Evolutionary conservation across 1,140 invertebrate genomes (phyloP), one percentile per base, ranked within the genome.

Genomic region (Drosophila repleta): DNA sequence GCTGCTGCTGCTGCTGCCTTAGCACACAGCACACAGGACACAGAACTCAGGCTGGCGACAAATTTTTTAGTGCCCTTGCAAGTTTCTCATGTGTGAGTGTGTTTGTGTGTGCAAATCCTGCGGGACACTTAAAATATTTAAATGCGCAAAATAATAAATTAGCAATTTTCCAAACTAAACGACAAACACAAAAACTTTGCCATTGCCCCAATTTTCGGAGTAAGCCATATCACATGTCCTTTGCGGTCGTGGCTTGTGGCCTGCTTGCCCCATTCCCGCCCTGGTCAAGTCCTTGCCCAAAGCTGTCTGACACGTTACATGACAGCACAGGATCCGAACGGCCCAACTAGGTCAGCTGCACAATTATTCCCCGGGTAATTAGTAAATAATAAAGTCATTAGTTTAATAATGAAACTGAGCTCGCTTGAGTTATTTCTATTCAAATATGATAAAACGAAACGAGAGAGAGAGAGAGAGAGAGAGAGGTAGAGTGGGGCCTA

Each of bases 131-230:
- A 87, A 87, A 87, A 87, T 87, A 87, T 87, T 87, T 87, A 87
- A 87, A 87, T 87, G 83, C 83, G 83, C 83, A 83, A 87, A 87
- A 87, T 87, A 87, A 87, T 87, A 87, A 88, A 87, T 87, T 87
- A 88, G 79, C 74, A 85, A 49, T 87, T 88, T 79, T 76, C 69
- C 68, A 73, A 68, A 69, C 56, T 68, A 75, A 77, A 72, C 73
- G 67, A 41, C 62, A 73, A 32, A 51, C 35, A 39, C 56, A 63
- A 67, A 76, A 79, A 81, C 64, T 49, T 52, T 67, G 58, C 46
- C 10, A 51, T 29, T 70, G 26, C 18, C 26, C 49, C 20, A 39
- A 24, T 66, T 45, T 60, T 41, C 18, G 24, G 51, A 17, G 35
- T 41, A 24, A 64, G 18, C 55, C 35, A 21, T 32, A 18, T 46